phyloP scores from a whole-genome alignment of 2,113 vertebrate species.

The Trichomycterus rosablanca region DNA sequence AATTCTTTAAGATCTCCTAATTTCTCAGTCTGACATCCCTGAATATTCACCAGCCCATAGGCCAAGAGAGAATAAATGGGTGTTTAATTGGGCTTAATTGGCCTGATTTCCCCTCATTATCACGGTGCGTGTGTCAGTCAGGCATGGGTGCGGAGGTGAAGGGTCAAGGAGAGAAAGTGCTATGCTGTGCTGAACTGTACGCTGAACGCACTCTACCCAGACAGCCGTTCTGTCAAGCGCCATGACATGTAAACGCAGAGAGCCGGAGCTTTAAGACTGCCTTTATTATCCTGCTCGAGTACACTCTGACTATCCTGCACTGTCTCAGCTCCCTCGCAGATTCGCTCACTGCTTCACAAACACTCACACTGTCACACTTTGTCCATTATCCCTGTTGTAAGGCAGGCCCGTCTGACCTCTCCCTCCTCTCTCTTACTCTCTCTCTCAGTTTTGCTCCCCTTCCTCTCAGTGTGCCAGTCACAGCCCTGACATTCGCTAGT shows the following conservation, averaged over 20 bases:
- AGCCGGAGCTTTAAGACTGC: slow-evolving; percentile 36
- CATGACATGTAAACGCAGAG: slow-evolving; percentile 45
- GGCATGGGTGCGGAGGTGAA: slow-evolving; percentile 40
- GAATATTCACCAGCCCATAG: slow-evolving; percentile 44
- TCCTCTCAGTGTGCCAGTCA: neutral
- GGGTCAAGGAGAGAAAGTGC: slow-evolving; percentile 43
- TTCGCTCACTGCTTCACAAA: neutral
- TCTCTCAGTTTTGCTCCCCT: neutral
- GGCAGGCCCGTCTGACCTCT: slow-evolving; percentile 8
- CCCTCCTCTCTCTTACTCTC: too few species aligned
- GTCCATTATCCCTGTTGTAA: slow-evolving; percentile 24
- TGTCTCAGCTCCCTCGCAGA: neutral
- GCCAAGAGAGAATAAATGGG: slow-evolving; percentile 44
- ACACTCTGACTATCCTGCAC: slow-evolving; percentile 11
- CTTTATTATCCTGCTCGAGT: slow-evolving; percentile 42
- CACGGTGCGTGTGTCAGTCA: slow-evolving; percentile 53
- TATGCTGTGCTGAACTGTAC: slow-evolving; percentile 23
- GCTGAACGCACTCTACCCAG: slow-evolving; percentile 27
- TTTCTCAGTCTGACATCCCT: slow-evolving; percentile 28
- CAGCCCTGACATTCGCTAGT: neutral
- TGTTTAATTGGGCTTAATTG: slow-evolving; percentile 62
- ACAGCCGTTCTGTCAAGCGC: slow-evolving; percentile 46
- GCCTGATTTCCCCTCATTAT: slow-evolving; percentile 59
- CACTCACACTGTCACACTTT: slow-evolving; percentile 5
- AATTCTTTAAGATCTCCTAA: slow-evolving; percentile 24